Evolutionary conservation across 1,140 invertebrate species (phyloP).

Genomic region (Pomacea maculata): DNA sequence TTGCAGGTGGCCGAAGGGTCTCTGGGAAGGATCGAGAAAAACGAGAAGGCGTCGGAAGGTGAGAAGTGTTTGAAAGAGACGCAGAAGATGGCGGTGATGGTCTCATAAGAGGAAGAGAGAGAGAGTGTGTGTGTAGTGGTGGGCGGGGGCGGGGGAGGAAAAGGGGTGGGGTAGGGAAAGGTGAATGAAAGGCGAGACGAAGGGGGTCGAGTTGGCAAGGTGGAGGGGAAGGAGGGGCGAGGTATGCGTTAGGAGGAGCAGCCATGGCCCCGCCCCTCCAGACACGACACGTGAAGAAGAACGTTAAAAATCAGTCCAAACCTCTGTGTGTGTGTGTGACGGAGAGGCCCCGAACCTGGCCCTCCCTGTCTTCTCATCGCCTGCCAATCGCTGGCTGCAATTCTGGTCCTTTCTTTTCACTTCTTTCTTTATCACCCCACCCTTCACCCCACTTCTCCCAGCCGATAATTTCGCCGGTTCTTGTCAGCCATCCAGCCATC

Average conservation of each 20-base stretch:
- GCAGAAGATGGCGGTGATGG: neutral
- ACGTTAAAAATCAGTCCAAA: no score
- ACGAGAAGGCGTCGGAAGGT: neutral
- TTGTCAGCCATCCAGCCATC: no score
- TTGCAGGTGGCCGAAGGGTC: neutral
- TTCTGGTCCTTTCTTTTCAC: no score
- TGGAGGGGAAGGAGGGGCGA: neutral
- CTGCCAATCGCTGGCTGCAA: conserved; percentile 5
- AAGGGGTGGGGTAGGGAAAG: neutral
- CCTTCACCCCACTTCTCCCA: no score
- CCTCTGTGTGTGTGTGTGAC: no score
- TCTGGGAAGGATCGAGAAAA: no score
- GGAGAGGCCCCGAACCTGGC: no score
- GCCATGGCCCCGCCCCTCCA: neutral
- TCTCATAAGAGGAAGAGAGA: neutral
- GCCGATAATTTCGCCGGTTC: no score
- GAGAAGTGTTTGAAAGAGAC: neutral
- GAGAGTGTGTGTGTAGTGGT: neutral
- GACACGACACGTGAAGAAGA: no score
- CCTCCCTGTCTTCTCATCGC: neutral
- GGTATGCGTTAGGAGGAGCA: neutral
- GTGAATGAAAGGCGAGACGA: neutral
- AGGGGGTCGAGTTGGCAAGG: neutral
- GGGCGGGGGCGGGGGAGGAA: conserved; percentile 7
- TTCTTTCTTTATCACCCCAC: no score